Evolutionary conservation across 2,888 invertebrate genomes (phyloP).

Genomic region (Teleogryllus oceanicus): DNA sequence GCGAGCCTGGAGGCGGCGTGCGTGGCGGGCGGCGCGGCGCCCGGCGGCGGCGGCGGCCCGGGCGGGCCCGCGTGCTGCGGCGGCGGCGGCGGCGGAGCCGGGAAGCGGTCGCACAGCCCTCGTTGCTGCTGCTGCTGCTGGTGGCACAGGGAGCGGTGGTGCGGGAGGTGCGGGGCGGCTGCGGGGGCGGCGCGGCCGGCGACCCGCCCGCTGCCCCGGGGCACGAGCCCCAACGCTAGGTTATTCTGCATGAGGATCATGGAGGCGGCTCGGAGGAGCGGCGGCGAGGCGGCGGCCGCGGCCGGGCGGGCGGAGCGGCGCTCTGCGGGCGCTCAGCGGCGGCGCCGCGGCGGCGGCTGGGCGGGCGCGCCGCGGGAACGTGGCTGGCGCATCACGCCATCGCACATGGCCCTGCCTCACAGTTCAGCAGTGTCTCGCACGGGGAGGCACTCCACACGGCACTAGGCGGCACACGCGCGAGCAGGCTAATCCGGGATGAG

Average conservation of each 20-base stretch:
- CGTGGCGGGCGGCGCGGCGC: background rate
- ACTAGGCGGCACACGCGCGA: conserved; percentile 22
- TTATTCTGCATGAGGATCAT: conserved; percentile 37
- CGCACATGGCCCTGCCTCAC: no score
- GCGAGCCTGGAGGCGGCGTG: conserved; percentile 30
- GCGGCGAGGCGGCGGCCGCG: background rate
- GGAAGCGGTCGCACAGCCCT: conserved; percentile 30
- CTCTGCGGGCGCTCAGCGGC: background rate
- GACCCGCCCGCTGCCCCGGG: conserved; percentile 25
- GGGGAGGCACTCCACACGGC: conserved; percentile 26
- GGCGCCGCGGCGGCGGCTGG: no score
- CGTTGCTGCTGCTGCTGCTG: conserved; percentile 28
- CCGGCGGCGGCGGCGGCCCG: background rate
- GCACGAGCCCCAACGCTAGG: conserved; percentile 26
- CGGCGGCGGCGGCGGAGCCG: conserved; percentile 27
- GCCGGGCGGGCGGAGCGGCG: background rate
- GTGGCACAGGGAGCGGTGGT: conserved; percentile 23
- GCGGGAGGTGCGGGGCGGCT: conserved; percentile 25
- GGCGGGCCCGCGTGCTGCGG: conserved; percentile 19
- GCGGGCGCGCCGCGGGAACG: background rate
- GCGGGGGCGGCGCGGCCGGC: conserved; percentile 25
- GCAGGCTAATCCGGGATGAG: conserved; percentile 32
- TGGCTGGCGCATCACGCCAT: no score
- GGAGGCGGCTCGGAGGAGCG: conserved; percentile 11
- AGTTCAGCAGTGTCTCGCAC: no score